Conservation (phyloP, 2,113 vertebrate genomes). For the Calyptomena viridis region DNA sequence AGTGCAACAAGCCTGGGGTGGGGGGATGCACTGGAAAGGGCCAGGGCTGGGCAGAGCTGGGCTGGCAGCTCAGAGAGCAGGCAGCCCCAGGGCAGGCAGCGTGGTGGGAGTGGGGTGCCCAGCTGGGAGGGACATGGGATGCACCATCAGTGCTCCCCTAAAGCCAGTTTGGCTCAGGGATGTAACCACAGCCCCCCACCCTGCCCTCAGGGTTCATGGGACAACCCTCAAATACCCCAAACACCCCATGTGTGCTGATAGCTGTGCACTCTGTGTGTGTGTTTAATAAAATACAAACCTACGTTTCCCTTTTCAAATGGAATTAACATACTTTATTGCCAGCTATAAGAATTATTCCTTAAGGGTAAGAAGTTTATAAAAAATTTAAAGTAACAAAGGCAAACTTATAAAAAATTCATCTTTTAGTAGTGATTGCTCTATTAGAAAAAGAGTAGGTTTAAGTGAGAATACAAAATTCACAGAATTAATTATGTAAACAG, state of each 20-base stretch:
- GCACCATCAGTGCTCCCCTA: rapidly evolving
- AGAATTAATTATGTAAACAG: constrained; percentile 68
- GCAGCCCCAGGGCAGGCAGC: not conserved
- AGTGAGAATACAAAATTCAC: constrained; percentile 59
- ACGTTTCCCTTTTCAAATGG: constrained; percentile 46
- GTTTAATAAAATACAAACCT: constrained; percentile 61
- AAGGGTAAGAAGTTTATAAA: constrained; percentile 73
- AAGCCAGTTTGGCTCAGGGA: not conserved
- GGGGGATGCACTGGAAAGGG: too few relatives aligned
- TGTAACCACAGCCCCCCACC: not conserved
- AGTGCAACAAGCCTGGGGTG: too few relatives aligned
- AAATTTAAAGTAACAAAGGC: constrained; percentile 75
- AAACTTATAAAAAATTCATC: constrained; percentile 79
- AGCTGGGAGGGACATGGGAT: rapidly evolving
- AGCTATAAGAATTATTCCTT: constrained; percentile 69
- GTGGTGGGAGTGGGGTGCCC: rapidly evolving
- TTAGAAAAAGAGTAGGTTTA: constrained; percentile 68
- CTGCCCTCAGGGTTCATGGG: not conserved
- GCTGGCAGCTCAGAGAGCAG: not conserved
- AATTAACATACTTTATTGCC: constrained; percentile 66
- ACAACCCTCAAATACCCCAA: not conserved
- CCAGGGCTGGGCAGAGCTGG: not conserved
- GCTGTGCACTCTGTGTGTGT: not conserved
- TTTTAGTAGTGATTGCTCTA: constrained; percentile 71
- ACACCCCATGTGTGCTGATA: rapidly evolving